Conservation (phyloP, 2,797 vertebrate species). For the Chloroceryle amazona region DNA sequence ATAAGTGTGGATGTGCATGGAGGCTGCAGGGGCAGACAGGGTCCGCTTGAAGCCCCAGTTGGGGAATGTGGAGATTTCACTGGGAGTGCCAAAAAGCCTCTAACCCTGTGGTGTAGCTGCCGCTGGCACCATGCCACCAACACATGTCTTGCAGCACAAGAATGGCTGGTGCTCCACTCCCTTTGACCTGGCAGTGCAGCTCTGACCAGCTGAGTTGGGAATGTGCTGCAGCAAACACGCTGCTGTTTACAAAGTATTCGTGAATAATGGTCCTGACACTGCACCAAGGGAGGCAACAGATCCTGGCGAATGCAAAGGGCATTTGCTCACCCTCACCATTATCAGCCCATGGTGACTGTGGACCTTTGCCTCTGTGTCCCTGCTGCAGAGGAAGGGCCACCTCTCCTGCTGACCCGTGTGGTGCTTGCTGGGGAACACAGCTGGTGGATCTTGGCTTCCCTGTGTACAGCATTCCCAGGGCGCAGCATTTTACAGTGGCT, state of each 20-base stretch:
- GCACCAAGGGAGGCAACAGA: neutral
- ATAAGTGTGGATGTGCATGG: neutral
- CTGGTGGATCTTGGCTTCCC: neutral
- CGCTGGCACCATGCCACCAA: fast-evolving
- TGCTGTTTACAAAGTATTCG: neutral
- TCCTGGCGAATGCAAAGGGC: neutral
- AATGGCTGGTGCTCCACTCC: neutral
- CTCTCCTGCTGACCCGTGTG: neutral
- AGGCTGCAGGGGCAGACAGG: neutral
- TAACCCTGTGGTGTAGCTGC: fast-evolving
- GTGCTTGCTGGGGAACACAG: neutral
- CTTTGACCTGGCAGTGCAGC: neutral
- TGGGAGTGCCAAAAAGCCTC: neutral
- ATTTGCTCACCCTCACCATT: neutral
- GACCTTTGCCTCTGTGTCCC: neutral
- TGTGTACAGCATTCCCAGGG: neutral
- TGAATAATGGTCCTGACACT: neutral
- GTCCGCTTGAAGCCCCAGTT: neutral
- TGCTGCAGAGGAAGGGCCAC: neutral
- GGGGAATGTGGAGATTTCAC: neutral
- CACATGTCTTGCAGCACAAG: neutral
- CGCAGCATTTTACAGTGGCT: neutral
- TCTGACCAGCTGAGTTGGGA: neutral
- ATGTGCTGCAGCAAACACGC: neutral
- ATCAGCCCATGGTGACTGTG: fast-evolving